A percentile compares a stretch with the other conserved stretches of the same genome.
phyloP scores from a whole-genome alignment of 1,140 invertebrate genomes.

The Theocolax elegans region DNA sequence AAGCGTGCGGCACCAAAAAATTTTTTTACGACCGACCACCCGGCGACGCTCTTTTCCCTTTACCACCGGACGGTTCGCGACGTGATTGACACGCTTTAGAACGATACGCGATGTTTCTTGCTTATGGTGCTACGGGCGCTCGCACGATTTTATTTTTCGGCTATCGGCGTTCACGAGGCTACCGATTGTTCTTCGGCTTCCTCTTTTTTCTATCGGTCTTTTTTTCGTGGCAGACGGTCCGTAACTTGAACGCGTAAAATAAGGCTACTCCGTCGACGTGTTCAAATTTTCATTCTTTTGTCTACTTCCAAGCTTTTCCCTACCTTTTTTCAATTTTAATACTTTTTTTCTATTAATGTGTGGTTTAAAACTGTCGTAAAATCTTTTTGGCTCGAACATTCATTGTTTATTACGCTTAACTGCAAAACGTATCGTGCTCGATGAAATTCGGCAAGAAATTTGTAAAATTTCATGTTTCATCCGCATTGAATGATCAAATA shows the following conservation, averaged over 20 bases:
- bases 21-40: conserved; percentile 37
- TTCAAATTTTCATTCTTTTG: conserved; percentile 21
- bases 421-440: too few species aligned
- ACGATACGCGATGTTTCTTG: conserved; percentile 35
- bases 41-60: conserved; percentile 32
- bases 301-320: too few species aligned
- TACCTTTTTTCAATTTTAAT: too few species aligned
- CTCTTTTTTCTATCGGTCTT: not conserved
- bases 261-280: conserved; percentile 3
- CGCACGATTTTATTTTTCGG: conserved; percentile 30
- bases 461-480: too few species aligned
- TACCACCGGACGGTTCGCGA: too few species aligned
- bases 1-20: conserved; percentile 14
- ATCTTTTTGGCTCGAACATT: too few species aligned
- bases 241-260: conserved; percentile 13
- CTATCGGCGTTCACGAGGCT: not conserved
- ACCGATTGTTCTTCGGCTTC: not conserved
- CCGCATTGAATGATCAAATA: too few species aligned
- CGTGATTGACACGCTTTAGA: conserved; percentile 34
- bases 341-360: too few species aligned
- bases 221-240: not conserved
- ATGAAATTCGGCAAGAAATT: too few species aligned
- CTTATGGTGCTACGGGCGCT: not conserved
- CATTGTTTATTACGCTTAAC: too few species aligned
- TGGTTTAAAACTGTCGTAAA: too few species aligned